A percentile compares a stretch with the other conserved stretches of the same genome.
Evolutionary conservation across 2,888 invertebrate genomes (phyloP).

Genomic region (Dryadula phaetusa): DNA sequence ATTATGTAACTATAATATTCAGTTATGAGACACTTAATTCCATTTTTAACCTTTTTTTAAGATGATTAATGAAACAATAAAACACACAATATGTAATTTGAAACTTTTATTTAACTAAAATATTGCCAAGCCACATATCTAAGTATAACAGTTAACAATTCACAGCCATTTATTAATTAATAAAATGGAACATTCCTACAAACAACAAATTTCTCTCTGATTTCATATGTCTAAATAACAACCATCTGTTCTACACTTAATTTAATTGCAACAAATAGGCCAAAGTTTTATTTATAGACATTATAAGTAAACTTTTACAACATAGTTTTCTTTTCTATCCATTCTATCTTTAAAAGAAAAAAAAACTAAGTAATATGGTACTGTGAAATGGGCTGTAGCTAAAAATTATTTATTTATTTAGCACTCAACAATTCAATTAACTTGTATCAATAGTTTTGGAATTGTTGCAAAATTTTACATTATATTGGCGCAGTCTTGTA

Average conservation of each 20-base stretch:
- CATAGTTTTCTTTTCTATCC: conserved; percentile 9
- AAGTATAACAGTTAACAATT: conserved; percentile 78
- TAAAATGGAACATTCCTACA: conserved; percentile 48
- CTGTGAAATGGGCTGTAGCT: background rate
- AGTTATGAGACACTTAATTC: background rate
- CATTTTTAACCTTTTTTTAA: background rate
- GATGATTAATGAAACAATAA: conserved; percentile 31
- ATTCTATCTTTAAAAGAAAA: background rate
- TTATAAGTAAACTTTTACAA: conserved; percentile 10
- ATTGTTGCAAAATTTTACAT: background rate
- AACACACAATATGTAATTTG: conserved; percentile 45
- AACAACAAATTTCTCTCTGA: conserved; percentile 44
- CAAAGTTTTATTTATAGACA: conserved; percentile 4
- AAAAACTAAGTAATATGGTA: background rate
- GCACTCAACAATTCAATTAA: background rate
- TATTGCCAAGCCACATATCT: conserved; percentile 77
- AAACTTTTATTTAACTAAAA: conserved; percentile 72
- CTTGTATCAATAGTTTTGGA: background rate
- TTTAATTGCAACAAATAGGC: conserved; percentile 22
- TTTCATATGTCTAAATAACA: conserved; percentile 41
- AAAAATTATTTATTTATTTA: background rate
- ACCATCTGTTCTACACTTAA: conserved; percentile 30
- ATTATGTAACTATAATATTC: background rate
- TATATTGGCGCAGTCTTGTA: background rate
- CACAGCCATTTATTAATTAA: conserved; percentile 77